Conservation (phyloP, 2,797 vertebrate genomes). For the Rhincodon typus region DNA sequence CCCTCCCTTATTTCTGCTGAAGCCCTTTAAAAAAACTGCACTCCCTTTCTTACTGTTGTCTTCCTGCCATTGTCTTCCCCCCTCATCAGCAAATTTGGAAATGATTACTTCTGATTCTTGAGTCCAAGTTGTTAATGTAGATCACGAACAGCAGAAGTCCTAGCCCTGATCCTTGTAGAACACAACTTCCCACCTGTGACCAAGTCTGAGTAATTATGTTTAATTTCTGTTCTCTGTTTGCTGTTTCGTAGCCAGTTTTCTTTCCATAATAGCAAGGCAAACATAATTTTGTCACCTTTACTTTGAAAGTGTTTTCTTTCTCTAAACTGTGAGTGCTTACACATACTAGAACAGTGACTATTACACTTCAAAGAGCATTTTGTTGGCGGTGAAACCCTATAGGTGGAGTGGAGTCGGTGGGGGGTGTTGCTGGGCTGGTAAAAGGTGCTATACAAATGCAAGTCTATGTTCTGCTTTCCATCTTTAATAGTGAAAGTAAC, state of each 20-base stretch:
- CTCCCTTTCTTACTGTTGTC: background rate
- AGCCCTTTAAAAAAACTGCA: background rate
- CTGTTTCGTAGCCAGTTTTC: background rate
- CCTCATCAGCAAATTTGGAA: background rate
- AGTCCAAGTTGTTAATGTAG: background rate
- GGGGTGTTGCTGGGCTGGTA: background rate
- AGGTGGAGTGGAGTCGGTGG: background rate
- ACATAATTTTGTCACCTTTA: background rate
- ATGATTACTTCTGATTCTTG: background rate
- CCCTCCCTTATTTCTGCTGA: background rate
- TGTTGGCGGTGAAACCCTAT: background rate
- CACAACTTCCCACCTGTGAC: background rate
- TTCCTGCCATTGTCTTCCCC: background rate
- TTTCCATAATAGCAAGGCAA: background rate
- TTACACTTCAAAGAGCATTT: background rate
- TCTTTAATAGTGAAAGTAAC: background rate
- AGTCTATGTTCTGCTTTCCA: background rate
- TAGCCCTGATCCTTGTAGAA: background rate
- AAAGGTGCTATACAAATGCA: background rate
- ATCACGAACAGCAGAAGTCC: background rate
- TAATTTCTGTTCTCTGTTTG: background rate
- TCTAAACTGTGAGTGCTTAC: background rate
- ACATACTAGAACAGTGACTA: background rate
- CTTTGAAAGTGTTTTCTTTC: background rate
- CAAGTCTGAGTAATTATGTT: background rate